A percentile compares a stretch with the other conserved stretches of the same genome.
Conservation (phyloP, 2,888 invertebrate genomes). For the Celastrina argiolus region DNA sequence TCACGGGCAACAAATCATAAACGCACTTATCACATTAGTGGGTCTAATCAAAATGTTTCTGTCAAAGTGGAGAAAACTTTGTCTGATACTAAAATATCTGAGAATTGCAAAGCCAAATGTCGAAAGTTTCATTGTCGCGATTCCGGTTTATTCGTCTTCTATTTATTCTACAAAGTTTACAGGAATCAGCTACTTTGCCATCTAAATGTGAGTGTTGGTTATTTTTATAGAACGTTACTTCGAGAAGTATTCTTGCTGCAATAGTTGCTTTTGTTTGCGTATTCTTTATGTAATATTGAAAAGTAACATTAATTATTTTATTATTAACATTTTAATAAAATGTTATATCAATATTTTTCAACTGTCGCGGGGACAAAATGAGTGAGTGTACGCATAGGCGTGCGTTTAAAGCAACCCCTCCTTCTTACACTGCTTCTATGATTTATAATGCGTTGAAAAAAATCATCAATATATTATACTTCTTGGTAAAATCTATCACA, state of each 20-base stretch:
- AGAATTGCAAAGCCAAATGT: slow-evolving; percentile 11
- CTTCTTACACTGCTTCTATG: too few relatives aligned
- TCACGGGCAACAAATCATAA: too few relatives aligned
- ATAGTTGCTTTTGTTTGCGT: background rate
- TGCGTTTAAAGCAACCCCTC: too few relatives aligned
- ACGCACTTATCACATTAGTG: too few relatives aligned
- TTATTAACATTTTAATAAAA: background rate
- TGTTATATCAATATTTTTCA: too few relatives aligned
- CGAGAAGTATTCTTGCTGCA: background rate
- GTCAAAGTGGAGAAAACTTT: slow-evolving; percentile 1
- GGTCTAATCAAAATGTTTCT: background rate
- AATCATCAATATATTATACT: too few relatives aligned
- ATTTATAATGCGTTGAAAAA: too few relatives aligned
- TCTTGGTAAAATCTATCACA: too few relatives aligned
- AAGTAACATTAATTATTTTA: background rate
- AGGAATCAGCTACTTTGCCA: slow-evolving; percentile 2
- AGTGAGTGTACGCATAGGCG: background rate
- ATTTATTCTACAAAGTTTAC: slow-evolving; percentile 8
- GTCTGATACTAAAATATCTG: background rate
- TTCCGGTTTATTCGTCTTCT: slow-evolving; percentile 14
- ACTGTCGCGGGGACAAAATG: too few relatives aligned
- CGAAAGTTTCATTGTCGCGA: slow-evolving; percentile 13
- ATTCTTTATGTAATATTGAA: background rate
- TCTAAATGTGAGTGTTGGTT: background rate
- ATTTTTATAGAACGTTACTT: background rate